Conservation (phyloP, 2,797 vertebrate species). For the Selene dorsalis region DNA sequence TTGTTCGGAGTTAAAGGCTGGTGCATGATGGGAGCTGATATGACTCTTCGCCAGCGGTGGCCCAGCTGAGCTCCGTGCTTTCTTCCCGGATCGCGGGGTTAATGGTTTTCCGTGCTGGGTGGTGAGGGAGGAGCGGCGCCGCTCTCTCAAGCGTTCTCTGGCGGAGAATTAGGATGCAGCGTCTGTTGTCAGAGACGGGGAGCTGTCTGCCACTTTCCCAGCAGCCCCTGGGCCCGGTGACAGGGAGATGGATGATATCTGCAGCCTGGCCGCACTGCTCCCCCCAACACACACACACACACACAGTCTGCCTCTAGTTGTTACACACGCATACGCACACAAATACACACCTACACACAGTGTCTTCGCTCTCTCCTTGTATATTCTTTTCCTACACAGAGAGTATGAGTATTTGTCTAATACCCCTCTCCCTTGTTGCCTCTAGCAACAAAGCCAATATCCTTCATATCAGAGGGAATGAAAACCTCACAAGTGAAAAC, state of each 20-base stretch:
- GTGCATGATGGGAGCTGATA: conserved; percentile 65
- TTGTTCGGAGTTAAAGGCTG: conserved; percentile 24
- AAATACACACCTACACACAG: conserved; percentile 55
- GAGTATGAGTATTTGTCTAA: conserved; percentile 71
- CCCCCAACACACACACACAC: conserved; percentile 53
- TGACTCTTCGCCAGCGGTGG: conserved; percentile 48
- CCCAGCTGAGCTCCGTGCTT: conserved; percentile 67
- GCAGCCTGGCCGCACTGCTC: conserved; percentile 88
- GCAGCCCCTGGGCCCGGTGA: conserved; percentile 91
- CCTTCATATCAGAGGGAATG: conserved; percentile 66
- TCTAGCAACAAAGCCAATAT: conserved; percentile 74
- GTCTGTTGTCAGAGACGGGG: conserved; percentile 87
- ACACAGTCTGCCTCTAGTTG: conserved; percentile 18
- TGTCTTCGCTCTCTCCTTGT: conserved; percentile 21
- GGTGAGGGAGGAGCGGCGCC: conserved; percentile 69
- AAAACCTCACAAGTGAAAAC: conserved; percentile 70
- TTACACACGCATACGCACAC: conserved; percentile 45
- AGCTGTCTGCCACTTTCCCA: conserved; percentile 93
- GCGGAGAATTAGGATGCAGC: conserved; percentile 91
- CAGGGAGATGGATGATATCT: conserved; percentile 98
- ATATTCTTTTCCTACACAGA: conserved; percentile 26
- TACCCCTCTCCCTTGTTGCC: conserved; percentile 65
- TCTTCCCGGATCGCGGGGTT: conserved; percentile 81
- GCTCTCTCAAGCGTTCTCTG: conserved; percentile 63
- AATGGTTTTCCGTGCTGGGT: conserved; percentile 81